Percentiles rank a stretch among this genome's conserved stretches.
phyloP scores from a whole-genome alignment of 2,113 vertebrate genomes.

The Lamprotornis superbus region DNA sequence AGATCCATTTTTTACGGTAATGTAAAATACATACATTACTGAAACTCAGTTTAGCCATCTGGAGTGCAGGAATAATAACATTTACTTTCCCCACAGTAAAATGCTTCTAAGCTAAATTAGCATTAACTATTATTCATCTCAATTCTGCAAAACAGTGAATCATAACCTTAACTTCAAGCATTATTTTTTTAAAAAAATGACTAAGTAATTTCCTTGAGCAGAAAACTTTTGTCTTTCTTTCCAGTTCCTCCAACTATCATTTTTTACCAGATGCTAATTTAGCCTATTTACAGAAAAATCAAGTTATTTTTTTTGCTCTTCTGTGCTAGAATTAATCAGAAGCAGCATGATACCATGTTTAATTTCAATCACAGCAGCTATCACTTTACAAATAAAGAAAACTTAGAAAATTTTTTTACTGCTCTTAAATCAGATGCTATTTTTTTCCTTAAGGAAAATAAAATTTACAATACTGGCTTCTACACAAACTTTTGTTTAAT shows the following conservation, averaged over 20 bases:
- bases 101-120: constrained; percentile 7
- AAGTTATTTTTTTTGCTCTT: constrained; percentile 36
- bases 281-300: constrained; percentile 58
- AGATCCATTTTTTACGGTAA: not conserved
- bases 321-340: constrained; percentile 65
- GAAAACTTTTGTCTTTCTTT: constrained; percentile 34
- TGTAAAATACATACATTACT: not conserved
- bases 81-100: constrained; percentile 13
- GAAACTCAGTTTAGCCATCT: constrained; percentile 20
- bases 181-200: not conserved
- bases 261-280: constrained; percentile 56
- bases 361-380: constrained; percentile 72
- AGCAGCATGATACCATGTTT: constrained; percentile 63
- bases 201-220: not conserved
- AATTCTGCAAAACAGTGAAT: constrained; percentile 19
- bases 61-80: constrained; percentile 23
- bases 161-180: not conserved
- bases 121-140: not conserved
- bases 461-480: not conserved
- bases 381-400: constrained; percentile 53
- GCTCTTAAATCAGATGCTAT: not conserved
- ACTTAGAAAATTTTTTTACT: not conserved
- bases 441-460: not conserved
- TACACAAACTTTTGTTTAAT: constrained; percentile 1
- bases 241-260: constrained; percentile 14